These are phyloP conservation scores for Chanos chanos DNA, from an alignment of 2,797 vertebrate genomes.

Conservation along the genomic window DNA sequence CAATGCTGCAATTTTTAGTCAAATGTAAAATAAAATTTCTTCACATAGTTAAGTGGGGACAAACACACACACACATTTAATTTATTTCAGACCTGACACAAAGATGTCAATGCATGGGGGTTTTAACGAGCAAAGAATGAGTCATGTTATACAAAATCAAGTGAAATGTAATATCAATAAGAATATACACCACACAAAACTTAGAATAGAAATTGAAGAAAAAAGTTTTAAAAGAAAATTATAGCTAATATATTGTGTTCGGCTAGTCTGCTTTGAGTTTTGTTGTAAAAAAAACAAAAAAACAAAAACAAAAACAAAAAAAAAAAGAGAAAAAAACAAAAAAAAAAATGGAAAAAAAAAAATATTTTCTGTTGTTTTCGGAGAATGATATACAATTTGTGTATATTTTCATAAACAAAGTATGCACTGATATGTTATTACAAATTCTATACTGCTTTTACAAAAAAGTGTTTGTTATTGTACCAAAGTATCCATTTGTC, in stretches of 20 bases:
- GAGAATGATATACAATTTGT: constrained; percentile 94
- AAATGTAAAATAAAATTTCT: constrained; percentile 77
- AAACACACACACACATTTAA: constrained; percentile 65
- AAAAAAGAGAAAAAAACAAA: constrained; percentile 56
- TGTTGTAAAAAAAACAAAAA: constrained; percentile 72
- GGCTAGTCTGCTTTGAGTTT: constrained; percentile 87
- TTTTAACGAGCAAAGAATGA: constrained; percentile 76
- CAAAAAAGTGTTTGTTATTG: constrained; percentile 92
- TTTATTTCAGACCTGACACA: constrained; percentile 75
- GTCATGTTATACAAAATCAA: constrained; percentile 68
- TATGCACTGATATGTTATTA: constrained; percentile 96
- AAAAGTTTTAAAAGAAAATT: constrained; percentile 77
- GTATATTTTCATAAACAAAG: constrained; percentile 97
- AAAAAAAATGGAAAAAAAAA: constrained; percentile 24
- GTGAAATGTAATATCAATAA: constrained; percentile 74
- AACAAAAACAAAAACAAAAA: constrained; percentile 12
- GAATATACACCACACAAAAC: constrained; percentile 79
- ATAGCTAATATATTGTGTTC: constrained; percentile 97
- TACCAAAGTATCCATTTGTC: constrained; percentile 92
- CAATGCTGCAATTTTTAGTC: constrained; percentile 92
- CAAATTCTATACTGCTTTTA: constrained; percentile 92
- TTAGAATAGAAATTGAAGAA: constrained; percentile 81
- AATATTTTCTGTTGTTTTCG: constrained; percentile 79
- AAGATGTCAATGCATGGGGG: constrained; percentile 82
- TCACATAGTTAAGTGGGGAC: constrained; percentile 61